Conservation (phyloP, 92 coral and sea anemone species). For the Phenganax stokvisi region DNA sequence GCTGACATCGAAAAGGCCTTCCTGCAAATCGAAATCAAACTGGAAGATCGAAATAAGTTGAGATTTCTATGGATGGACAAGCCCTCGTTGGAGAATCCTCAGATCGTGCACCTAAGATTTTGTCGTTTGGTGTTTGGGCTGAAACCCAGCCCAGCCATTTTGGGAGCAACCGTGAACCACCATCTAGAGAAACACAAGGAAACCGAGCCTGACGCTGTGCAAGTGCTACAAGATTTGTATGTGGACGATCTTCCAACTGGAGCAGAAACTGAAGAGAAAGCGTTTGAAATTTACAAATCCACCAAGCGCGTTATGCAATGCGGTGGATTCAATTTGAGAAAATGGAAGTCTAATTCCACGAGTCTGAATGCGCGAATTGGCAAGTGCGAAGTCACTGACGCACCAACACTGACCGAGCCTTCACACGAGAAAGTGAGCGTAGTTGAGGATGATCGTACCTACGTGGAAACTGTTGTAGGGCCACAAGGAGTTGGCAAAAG, state of each 20-base stretch:
- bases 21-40: slow-evolving; percentile 5
- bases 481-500: slow-evolving; percentile 1
- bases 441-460: not conserved
- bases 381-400: not conserved
- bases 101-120: slow-evolving; percentile 9
- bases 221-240: slow-evolving; percentile 1
- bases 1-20: slow-evolving; percentile 6
- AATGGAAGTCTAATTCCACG: slow-evolving; percentile 7
- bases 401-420: not conserved
- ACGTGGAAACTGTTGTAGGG: not conserved
- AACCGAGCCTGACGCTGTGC: slow-evolving; percentile 7
- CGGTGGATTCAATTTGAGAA: slow-evolving; percentile 1
- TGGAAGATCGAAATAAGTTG: slow-evolving; percentile 13
- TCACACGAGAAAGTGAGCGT: not conserved
- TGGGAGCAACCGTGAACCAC: slow-evolving; percentile 16
- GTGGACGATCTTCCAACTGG: slow-evolving; percentile 4
- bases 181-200: slow-evolving; percentile 13
- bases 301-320: slow-evolving; percentile 9
- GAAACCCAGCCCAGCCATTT: not conserved
- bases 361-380: not conserved
- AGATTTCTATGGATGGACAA: slow-evolving; percentile 1
- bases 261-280: not conserved
- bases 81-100: not conserved
- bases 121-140: slow-evolving; percentile 15
- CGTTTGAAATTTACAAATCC: slow-evolving; percentile 9